These are phyloP conservation scores for Dione juno DNA, from an alignment of 2,888 invertebrate genomes.

Conservation along the genomic window DNA sequence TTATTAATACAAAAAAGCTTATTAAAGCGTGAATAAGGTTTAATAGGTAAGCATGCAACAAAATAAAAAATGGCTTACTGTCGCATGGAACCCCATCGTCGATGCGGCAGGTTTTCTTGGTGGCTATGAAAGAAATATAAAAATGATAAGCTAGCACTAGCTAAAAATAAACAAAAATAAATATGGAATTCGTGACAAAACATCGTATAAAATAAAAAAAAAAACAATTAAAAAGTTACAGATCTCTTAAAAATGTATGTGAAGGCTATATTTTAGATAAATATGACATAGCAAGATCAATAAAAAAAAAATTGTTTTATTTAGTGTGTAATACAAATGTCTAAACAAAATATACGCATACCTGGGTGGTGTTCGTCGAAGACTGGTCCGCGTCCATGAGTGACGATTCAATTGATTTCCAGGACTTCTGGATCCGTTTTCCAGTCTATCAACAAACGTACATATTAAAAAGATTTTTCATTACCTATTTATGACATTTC, in stretches of 20 bases:
- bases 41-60: constrained; percentile 37
- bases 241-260: neutral
- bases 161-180: constrained; percentile 46
- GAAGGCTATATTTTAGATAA: neutral
- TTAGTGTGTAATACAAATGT: neutral
- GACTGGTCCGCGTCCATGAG: constrained; percentile 93
- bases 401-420: constrained; percentile 88
- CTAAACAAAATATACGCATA: constrained; percentile 61
- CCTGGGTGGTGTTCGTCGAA: constrained; percentile 91
- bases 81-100: constrained; percentile 83
- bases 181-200: constrained; percentile 32
- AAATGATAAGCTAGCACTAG: constrained; percentile 59
- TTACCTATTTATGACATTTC: neutral
- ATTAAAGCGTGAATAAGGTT: neutral
- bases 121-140: constrained; percentile 75
- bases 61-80: constrained; percentile 71
- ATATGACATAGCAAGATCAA: neutral
- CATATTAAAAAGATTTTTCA: neutral
- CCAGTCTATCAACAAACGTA: constrained; percentile 61
- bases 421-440: constrained; percentile 85
- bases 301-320: neutral
- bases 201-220: neutral
- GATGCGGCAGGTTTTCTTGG: constrained; percentile 81
- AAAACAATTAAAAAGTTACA: neutral
- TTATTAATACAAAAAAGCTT: neutral